Evolutionary conservation across 2,888 invertebrate species (phyloP).

Genomic region (Phalera bucephala): DNA sequence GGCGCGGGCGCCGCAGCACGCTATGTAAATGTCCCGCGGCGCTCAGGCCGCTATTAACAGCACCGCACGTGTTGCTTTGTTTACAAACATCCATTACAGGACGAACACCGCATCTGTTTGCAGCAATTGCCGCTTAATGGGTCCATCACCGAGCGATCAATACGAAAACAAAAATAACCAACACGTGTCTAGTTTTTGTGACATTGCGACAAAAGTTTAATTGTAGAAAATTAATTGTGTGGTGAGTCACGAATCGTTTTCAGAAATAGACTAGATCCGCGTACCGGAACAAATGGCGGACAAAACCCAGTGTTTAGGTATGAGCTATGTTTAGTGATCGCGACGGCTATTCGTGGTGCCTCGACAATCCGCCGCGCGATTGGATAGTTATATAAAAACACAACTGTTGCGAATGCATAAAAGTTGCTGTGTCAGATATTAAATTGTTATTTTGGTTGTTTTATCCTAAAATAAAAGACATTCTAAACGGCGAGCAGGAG

Average conservation of each 20-base stretch:
- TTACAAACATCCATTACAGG: not conserved
- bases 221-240: not conserved
- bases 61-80: no score
- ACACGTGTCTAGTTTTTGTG: not conserved
- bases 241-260: not conserved
- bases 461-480: no score
- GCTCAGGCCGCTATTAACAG: no score
- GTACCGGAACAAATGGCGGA: conserved; percentile 2
- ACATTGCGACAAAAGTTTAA: not conserved
- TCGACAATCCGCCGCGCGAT: not conserved
- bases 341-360: not conserved
- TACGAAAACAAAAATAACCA: not conserved
- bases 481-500: no score
- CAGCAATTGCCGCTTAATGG: not conserved
- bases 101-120: not conserved
- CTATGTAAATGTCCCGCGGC: no score
- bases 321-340: not conserved
- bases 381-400: conserved; percentile 1
- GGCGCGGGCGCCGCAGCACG: no score
- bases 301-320: not conserved
- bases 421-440: not conserved
- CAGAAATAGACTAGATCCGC: not conserved
- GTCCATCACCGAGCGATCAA: not conserved
- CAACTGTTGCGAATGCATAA: not conserved
- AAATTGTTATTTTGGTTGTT: not conserved